Conservation (phyloP, 1,140 invertebrate species). For the Rhyacophila brunnea region DNA sequence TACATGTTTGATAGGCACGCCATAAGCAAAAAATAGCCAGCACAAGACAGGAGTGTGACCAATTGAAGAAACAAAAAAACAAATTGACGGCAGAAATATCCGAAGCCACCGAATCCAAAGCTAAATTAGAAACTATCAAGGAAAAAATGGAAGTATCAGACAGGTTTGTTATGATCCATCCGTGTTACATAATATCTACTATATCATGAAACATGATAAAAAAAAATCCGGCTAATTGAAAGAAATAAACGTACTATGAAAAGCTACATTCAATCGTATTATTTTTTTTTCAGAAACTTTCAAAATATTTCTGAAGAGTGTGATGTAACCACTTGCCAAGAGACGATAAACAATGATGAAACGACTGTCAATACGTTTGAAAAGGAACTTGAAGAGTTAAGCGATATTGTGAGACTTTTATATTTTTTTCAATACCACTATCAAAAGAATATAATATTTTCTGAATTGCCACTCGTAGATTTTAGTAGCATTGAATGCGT, state of each 20-base stretch:
- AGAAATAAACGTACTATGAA: too few species aligned
- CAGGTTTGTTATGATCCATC: slow-evolving; percentile 48
- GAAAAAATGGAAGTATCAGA: slow-evolving; percentile 54
- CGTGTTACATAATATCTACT: too few species aligned
- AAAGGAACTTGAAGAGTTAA: slow-evolving; percentile 52
- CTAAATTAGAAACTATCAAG: slow-evolving; percentile 50
- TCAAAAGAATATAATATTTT: too few species aligned
- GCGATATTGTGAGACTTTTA: slow-evolving; percentile 45
- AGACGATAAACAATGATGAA: slow-evolving; percentile 54
- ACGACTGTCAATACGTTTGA: slow-evolving; percentile 49
- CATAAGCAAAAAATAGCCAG: slow-evolving; percentile 51
- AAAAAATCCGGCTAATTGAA: too few species aligned
- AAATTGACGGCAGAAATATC: slow-evolving; percentile 46
- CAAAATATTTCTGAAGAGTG: slow-evolving; percentile 38
- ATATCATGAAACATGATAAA: too few species aligned
- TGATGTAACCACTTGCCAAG: slow-evolving; percentile 51
- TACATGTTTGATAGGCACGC: slow-evolving; percentile 38
- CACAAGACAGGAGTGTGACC: slow-evolving; percentile 44
- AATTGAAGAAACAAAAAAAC: slow-evolving; percentile 41
- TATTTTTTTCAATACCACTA: slow-evolving; percentile 1
- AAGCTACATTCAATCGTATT: too few species aligned
- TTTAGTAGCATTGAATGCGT: too few species aligned
- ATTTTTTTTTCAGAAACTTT: slow-evolving; percentile 8
- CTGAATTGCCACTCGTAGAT: too few species aligned
- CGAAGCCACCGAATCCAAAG: slow-evolving; percentile 48